phyloP scores from a whole-genome alignment of 2,797 vertebrate species.

The Diplodus puntazzo region DNA sequence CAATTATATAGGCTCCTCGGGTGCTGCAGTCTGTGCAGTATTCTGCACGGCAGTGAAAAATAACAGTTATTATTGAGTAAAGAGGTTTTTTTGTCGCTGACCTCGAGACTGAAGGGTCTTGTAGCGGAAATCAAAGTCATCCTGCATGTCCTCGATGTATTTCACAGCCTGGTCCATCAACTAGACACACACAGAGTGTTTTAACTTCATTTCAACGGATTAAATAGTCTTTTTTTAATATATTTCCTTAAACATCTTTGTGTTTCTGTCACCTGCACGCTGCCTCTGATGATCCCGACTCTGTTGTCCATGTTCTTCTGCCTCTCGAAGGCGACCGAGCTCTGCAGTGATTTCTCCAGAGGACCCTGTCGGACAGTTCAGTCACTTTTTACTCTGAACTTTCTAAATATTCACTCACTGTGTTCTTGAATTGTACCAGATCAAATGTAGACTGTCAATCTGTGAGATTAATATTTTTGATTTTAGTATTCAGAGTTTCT shows the following conservation, averaged over 20 bases:
- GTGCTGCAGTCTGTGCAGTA: not conserved
- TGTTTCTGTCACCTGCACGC: conserved; percentile 87
- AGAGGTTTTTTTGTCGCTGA: conserved; percentile 54
- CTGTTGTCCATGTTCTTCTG: conserved; percentile 93
- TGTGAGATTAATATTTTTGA: not conserved
- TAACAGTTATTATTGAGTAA: not conserved
- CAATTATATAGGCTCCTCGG: not conserved
- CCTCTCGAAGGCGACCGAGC: conserved; percentile 90
- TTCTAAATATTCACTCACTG: not conserved
- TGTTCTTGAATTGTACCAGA: not conserved
- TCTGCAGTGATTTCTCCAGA: conserved; percentile 93
- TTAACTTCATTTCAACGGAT: not conserved
- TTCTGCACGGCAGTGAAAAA: not conserved
- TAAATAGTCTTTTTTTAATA: not conserved
- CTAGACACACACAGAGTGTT: conserved; percentile 69
- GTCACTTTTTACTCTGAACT: not conserved
- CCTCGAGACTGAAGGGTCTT: conserved; percentile 96
- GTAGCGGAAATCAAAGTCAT: conserved; percentile 98
- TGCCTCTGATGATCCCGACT: conserved; percentile 91
- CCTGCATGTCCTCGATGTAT: conserved; percentile 96
- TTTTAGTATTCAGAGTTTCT: too few species aligned
- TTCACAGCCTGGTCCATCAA: conserved; percentile 96
- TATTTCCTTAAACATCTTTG: not conserved
- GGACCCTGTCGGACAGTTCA: conserved; percentile 87
- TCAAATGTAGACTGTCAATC: not conserved